A percentile compares a stretch with the other conserved stretches of the same genome.
These are phyloP conservation scores for Embidobia sp. DNA, from an alignment of 2,888 invertebrate genomes.

Conservation along the genomic window DNA sequence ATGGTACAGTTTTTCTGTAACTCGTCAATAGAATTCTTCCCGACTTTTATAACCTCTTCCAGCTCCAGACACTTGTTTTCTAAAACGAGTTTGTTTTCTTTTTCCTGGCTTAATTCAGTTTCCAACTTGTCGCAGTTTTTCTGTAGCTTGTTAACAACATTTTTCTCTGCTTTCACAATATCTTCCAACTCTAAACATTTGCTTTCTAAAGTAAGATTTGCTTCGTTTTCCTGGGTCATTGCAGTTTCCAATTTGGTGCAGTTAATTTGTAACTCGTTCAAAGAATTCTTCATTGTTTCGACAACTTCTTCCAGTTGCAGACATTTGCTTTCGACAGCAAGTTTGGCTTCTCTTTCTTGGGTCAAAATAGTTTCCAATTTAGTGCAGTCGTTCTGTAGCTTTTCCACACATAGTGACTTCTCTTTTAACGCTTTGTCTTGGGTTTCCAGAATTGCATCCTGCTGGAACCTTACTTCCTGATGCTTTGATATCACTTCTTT, in stretches of 20 bases:
- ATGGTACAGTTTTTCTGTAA: constrained; percentile 21
- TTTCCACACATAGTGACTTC: constrained; percentile 38
- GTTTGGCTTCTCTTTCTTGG: constrained; percentile 22
- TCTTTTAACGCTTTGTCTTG: constrained; percentile 71
- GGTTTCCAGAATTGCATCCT: constrained; percentile 69
- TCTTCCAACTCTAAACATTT: constrained; percentile 34
- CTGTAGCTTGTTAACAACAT: constrained; percentile 6
- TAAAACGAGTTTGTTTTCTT: not conserved
- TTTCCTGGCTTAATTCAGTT: no score
- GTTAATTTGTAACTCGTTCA: constrained; percentile 25
- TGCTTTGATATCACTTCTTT: constrained; percentile 72
- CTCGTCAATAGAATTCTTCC: constrained; percentile 15
- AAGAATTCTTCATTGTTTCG: constrained; percentile 1
- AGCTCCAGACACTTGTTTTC: constrained; percentile 24
- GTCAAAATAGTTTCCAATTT: constrained; percentile 28
- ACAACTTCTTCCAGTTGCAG: constrained; percentile 28
- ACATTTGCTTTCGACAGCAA: constrained; percentile 5
- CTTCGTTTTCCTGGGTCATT: constrained; percentile 29
- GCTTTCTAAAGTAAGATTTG: not conserved
- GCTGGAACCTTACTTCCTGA: constrained; percentile 70
- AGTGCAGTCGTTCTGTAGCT: not conserved
- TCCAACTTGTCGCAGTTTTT: no score
- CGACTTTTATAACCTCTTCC: constrained; percentile 21
- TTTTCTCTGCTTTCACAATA: constrained; percentile 10
- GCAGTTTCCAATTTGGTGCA: no score